Evolutionary conservation across 30 jellyfish, hydroid and myxozoan genomes (phyloP), one percentile per base, ranked within the genome.

Genomic region (Pelagia noctiluca): DNA sequence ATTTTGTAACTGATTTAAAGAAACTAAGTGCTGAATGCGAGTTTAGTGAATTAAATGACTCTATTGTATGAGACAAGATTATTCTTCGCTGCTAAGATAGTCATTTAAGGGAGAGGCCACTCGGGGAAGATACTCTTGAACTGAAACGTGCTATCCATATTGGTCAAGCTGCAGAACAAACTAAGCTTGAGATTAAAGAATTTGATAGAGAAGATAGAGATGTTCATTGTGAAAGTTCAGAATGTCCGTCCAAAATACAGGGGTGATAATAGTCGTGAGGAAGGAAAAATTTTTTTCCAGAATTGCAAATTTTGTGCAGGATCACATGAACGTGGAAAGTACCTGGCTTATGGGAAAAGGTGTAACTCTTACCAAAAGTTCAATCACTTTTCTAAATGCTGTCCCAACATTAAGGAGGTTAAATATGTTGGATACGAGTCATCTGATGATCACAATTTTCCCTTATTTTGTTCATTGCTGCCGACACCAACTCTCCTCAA

Each of bases 221-320:
- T 29, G 24, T 65, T 65, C 78, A 21, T 10, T n/a, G n/a, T n/a
- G 2, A 23, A 19, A 24, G 26, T 24, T 50, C 66, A 50, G 12
- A n/a, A 3, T 62, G 50, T 1, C 46, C 3, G 35, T 70, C 67
- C 35, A 23, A 42, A 72, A 46, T 50, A 72, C 38, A 37, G 46
- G 24, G 77, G 42, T 18, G 35, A 46, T n/a, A 35, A 23, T 0
- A 35, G 2, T 0, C 12, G 72, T 32, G 32, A 50, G 1, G 2
- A 52, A 52, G 47, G 84, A 7, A 72, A 23, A 35, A 28, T 1
- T 18, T 72, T 52, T 46, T 72, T 65, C 67, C n/a, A 68, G 80
- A 79, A 79, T 38, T 61, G 90, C 84, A 79, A 64, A 79, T 79
- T 33, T 79, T 79, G 87, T 64, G 84, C 71, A 8, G 84, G 90